Percentiles rank a stretch among this genome's conserved stretches.
phyloP scores from a whole-genome alignment of 2,113 vertebrate species.

The Strigops habroptila region DNA sequence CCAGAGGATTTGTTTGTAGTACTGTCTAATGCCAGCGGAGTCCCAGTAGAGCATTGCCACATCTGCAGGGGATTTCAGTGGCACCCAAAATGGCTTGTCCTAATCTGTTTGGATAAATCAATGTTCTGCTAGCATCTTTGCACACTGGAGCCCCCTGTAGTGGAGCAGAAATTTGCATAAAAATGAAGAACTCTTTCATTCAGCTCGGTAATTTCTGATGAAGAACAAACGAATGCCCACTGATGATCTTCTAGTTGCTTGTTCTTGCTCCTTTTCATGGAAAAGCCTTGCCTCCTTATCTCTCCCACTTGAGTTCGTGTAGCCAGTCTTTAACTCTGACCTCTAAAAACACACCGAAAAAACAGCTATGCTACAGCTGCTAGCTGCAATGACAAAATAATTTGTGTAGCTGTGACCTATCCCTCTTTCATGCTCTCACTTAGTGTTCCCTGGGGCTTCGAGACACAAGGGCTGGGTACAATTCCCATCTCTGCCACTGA shows the following conservation, averaged over 20 bases:
- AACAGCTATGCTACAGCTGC: neutral
- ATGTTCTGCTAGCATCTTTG: neutral
- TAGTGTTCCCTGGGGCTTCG: neutral
- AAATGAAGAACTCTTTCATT: neutral
- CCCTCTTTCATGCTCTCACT: neutral
- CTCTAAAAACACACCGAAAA: neutral
- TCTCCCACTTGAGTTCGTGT: neutral
- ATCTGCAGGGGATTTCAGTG: neutral
- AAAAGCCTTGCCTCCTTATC: neutral
- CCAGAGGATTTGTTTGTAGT: neutral
- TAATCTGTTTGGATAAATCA: neutral
- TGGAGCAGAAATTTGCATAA: neutral
- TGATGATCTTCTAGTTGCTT: neutral
- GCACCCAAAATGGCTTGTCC: neutral
- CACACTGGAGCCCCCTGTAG: too few species aligned
- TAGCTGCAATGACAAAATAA: neutral
- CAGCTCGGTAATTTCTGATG: neutral
- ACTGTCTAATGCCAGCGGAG: neutral
- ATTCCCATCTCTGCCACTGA: neutral
- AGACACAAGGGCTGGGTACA: neutral
- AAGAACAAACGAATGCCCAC: neutral
- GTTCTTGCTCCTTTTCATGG: neutral
- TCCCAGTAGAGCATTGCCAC: neutral
- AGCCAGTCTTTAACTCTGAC: neutral
- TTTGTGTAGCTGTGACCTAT: neutral